Conservation (phyloP, 2,888 invertebrate genomes). For the Liposcelis brunnea region DNA sequence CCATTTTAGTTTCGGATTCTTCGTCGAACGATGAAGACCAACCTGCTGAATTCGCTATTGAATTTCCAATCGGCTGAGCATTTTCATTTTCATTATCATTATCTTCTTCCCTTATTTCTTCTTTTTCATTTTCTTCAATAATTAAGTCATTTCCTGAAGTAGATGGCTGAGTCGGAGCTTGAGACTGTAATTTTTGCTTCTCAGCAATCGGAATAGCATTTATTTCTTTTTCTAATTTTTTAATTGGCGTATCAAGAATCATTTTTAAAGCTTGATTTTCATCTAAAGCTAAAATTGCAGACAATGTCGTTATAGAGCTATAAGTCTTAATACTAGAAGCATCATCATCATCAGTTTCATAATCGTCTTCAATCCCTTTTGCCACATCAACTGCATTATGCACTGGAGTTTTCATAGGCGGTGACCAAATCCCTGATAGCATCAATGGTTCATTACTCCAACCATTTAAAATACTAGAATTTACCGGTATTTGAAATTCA, state of each 20-base stretch:
- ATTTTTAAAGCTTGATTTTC: slow-evolving; percentile 57
- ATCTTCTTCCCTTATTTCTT: slow-evolving; percentile 9
- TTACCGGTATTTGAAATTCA: slow-evolving; percentile 55
- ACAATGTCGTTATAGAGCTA: slow-evolving; percentile 28
- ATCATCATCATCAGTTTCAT: neutral
- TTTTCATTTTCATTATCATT: slow-evolving; percentile 20
- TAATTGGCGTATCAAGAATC: slow-evolving; percentile 31
- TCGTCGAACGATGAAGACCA: slow-evolving; percentile 4
- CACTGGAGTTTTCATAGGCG: slow-evolving; percentile 19
- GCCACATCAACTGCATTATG: slow-evolving; percentile 9
- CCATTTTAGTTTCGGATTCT: slow-evolving; percentile 5
- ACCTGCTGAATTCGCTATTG: slow-evolving; percentile 1
- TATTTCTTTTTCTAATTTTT: too few species aligned
- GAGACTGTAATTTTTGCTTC: neutral
- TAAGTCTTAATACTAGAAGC: slow-evolving; percentile 20
- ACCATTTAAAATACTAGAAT: slow-evolving; percentile 72
- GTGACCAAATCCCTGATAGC: slow-evolving; percentile 22
- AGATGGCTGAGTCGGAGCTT: too few species aligned
- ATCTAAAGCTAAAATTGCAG: slow-evolving; percentile 35
- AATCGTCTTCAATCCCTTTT: neutral
- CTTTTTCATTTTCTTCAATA: neutral
- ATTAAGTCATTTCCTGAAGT: too few species aligned
- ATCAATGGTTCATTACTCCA: slow-evolving; percentile 68
- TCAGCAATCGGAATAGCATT: neutral
- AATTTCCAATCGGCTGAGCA: slow-evolving; percentile 25